Conservation (phyloP, 2,888 invertebrate genomes). For the Aromia moschata region DNA sequence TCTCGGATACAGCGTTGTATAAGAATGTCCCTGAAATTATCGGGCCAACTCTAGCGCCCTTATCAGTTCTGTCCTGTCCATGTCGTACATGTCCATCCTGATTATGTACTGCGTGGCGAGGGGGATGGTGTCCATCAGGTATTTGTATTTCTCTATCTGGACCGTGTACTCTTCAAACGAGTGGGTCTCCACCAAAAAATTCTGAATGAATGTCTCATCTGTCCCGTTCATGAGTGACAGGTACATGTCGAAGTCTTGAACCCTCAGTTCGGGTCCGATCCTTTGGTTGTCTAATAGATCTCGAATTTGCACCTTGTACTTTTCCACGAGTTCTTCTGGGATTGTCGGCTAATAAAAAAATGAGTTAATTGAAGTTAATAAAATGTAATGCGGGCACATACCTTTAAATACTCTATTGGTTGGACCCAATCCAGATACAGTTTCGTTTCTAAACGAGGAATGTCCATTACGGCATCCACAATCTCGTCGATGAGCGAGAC, state of each 20-base stretch:
- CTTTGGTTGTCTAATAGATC: slow-evolving; percentile 75
- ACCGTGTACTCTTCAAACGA: slow-evolving; percentile 72
- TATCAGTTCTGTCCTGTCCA: slow-evolving; percentile 83
- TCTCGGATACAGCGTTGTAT: slow-evolving; percentile 79
- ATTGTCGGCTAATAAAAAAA: slow-evolving; percentile 75
- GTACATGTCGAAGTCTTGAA: slow-evolving; percentile 85
- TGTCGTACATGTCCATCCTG: slow-evolving; percentile 84
- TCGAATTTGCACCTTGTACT: slow-evolving; percentile 70
- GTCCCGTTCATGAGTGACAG: slow-evolving; percentile 79
- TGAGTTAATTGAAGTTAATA: neutral
- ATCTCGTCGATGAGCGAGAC: slow-evolving; percentile 78
- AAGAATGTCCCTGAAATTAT: slow-evolving; percentile 74
- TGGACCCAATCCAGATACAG: slow-evolving; percentile 73
- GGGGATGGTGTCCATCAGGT: slow-evolving; percentile 71
- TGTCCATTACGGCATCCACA: slow-evolving; percentile 73
- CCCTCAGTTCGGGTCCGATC: slow-evolving; percentile 76
- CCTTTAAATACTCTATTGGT: slow-evolving; percentile 52
- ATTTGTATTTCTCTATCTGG: slow-evolving; percentile 70
- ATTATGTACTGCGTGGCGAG: slow-evolving; percentile 71
- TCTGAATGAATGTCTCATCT: slow-evolving; percentile 71
- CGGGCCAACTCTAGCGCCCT: slow-evolving; percentile 71
- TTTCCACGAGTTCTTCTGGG: slow-evolving; percentile 72
- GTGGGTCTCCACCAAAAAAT: slow-evolving; percentile 73
- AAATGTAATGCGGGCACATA: slow-evolving; percentile 27
- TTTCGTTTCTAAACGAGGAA: slow-evolving; percentile 83